Evolutionary conservation across 2,113 vertebrate species (phyloP).

Genomic region (Cryptomyrus ogoouensis): DNA sequence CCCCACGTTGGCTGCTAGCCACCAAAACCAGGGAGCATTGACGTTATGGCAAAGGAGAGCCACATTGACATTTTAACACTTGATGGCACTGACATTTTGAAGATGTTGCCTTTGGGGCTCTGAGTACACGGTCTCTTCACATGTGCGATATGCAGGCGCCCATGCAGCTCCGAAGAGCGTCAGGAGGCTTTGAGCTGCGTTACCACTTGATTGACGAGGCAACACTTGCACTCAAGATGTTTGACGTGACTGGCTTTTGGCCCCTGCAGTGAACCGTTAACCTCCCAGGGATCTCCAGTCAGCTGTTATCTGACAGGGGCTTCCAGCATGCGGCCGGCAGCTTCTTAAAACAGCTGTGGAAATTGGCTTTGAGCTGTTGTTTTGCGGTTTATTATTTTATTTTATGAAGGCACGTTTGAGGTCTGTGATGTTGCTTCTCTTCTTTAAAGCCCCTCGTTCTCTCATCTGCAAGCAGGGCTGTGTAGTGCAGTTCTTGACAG

Average conservation of each 20-base stretch:
- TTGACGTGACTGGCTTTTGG: neutral
- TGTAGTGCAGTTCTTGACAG: neutral
- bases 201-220: neutral
- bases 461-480: neutral
- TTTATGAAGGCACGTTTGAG: neutral
- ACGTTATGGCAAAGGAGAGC: neutral
- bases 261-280: neutral
- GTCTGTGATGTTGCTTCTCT: neutral
- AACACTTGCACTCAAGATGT: constrained; percentile 3
- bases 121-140: neutral
- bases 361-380: constrained; percentile 4
- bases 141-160: neutral
- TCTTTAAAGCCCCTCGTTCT: neutral
- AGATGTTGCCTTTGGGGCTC: neutral
- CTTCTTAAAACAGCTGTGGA: constrained; percentile 3
- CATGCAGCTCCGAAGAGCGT: neutral
- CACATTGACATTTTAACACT: neutral
- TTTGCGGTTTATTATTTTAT: neutral
- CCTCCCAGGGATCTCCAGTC: neutral
- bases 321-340: neutral
- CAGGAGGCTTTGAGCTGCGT: neutral
- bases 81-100: neutral
- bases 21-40: neutral
- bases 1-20: neutral
- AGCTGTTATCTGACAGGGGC: neutral